Percentiles rank a stretch among this genome's conserved stretches.
phyloP scores from a whole-genome alignment of 2,797 vertebrate species.

The Poliocrania exsul region DNA sequence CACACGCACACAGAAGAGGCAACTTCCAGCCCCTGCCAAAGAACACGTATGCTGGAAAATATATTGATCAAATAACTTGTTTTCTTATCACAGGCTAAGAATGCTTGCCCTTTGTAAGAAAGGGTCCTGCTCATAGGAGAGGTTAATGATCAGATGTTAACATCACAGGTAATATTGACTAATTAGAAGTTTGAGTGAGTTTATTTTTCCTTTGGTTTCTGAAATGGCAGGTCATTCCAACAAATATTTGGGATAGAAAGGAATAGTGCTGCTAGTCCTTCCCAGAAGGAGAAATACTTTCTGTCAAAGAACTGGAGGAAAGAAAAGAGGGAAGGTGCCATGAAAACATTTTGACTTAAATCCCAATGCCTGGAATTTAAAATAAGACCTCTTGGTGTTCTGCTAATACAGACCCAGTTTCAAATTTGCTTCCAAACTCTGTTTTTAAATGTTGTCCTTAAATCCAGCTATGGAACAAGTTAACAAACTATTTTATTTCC shows the following conservation, averaged over 20 bases:
- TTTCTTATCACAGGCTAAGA: constrained; percentile 22
- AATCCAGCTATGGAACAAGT: background rate
- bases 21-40: constrained; percentile 19
- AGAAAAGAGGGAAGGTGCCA: background rate
- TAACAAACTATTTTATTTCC: background rate
- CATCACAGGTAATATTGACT: background rate
- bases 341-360: background rate
- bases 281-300: background rate
- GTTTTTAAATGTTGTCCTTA: background rate
- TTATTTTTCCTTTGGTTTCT: background rate
- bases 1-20: background rate
- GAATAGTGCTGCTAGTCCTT: background rate
- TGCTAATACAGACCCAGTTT: background rate
- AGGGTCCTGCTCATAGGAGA: background rate
- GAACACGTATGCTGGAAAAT: constrained; percentile 57
- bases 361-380: background rate
- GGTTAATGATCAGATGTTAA: background rate
- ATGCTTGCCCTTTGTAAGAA: background rate
- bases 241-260: background rate
- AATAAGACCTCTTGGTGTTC: background rate
- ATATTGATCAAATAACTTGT: constrained; percentile 50
- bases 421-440: background rate
- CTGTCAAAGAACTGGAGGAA: background rate
- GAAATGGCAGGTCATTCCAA: background rate
- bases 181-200: background rate